phyloP scores from a whole-genome alignment of 2,797 vertebrate genomes.

The Neosilurus hyrtlii region DNA sequence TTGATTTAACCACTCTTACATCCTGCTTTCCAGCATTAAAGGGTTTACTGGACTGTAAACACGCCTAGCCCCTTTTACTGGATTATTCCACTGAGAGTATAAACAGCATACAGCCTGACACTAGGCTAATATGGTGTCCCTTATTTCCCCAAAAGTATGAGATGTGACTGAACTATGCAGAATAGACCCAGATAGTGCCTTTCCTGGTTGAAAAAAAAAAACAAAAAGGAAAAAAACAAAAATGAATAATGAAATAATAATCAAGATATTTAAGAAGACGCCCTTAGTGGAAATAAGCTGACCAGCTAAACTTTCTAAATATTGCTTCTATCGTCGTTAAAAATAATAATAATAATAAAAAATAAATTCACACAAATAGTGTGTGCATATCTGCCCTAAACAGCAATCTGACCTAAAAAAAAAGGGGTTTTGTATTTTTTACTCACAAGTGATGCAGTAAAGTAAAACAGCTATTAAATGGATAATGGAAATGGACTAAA shows the following conservation, averaged over 20 bases:
- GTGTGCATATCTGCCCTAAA: not conserved
- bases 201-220: too few relatives aligned
- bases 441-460: not conserved
- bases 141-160: not conserved
- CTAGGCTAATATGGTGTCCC: not conserved
- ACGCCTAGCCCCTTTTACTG: not conserved
- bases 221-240: too few relatives aligned
- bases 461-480: not conserved
- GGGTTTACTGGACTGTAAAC: conserved; percentile 18
- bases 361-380: not conserved
- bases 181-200: not conserved
- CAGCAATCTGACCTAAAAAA: too few relatives aligned
- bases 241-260: too few relatives aligned
- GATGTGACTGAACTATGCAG: conserved; percentile 9
- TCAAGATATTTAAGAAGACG: not conserved
- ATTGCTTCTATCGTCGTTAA: not conserved
- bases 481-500: too few relatives aligned
- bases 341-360: not conserved
- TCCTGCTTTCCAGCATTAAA: not conserved
- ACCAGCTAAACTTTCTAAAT: not conserved
- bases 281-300: not conserved
- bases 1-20: not conserved
- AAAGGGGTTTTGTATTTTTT: not conserved
- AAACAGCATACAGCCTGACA: conserved; percentile 11
- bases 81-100: not conserved